Conservation (phyloP, 1,140 invertebrate genomes). For the Solenopsis invicta region DNA sequence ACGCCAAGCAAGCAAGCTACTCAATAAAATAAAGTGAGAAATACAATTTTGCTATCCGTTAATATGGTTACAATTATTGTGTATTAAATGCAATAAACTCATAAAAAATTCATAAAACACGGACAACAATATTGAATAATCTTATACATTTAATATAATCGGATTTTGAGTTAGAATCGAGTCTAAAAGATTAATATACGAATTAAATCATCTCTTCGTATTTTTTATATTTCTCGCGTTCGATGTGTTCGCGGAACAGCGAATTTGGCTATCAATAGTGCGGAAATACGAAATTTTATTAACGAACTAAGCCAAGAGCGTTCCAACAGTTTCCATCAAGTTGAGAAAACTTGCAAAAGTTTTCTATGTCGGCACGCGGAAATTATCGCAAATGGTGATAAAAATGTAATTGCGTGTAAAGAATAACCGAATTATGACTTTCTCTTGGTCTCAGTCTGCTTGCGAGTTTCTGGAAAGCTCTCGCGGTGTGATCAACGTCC, state of each 20-base stretch:
- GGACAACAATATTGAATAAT: too few relatives aligned
- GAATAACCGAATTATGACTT: neutral
- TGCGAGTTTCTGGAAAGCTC: neutral
- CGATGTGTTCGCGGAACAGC: neutral
- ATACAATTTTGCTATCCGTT: too few relatives aligned
- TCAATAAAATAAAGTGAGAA: too few relatives aligned
- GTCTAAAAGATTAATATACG: neutral
- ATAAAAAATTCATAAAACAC: too few relatives aligned
- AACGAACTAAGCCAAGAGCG: neutral
- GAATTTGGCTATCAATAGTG: neutral
- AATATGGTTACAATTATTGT: too few relatives aligned
- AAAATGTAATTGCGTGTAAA: slow-evolving; percentile 18
- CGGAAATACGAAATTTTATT: slow-evolving; percentile 21
- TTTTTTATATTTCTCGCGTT: neutral
- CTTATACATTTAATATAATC: neutral
- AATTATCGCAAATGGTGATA: slow-evolving; percentile 18
- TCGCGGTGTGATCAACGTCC: neutral
- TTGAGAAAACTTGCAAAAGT: neutral
- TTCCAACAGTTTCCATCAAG: neutral
- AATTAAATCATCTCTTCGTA: neutral
- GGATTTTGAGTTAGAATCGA: neutral
- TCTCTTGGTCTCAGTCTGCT: neutral
- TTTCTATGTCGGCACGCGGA: neutral
- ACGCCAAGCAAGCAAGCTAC: too few relatives aligned
- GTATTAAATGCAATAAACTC: too few relatives aligned